A percentile compares a stretch with the other conserved stretches of the same genome.
Evolutionary conservation across 2,888 invertebrate genomes (phyloP).

Genomic region (Eupithecia abbreviata): DNA sequence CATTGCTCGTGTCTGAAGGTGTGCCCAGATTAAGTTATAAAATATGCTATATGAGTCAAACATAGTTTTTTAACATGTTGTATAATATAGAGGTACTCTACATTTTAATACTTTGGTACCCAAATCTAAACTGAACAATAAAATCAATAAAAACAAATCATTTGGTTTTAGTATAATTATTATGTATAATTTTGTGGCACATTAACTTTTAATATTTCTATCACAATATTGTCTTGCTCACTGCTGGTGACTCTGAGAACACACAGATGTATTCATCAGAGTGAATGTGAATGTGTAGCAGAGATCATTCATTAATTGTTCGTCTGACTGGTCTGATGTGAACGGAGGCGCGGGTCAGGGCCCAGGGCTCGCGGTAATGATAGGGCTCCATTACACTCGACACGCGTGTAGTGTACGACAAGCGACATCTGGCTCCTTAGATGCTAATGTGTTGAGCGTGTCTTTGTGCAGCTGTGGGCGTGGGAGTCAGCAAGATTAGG

Average conservation of each 20-base stretch:
- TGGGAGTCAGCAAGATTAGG: not conserved
- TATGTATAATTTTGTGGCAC: not conserved
- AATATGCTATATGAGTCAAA: no score
- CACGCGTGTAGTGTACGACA: not conserved
- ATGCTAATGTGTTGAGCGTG: not conserved
- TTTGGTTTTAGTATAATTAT: not conserved
- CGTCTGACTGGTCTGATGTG: not conserved
- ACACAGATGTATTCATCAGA: not conserved
- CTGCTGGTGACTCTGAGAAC: not conserved
- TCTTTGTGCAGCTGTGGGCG: not conserved
- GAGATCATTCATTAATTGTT: not conserved
- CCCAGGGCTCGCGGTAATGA: not conserved
- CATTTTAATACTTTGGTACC: no score
- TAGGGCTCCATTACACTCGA: conserved; percentile 4
- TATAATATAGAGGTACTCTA: no score
- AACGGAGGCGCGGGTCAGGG: not conserved
- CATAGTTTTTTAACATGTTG: no score
- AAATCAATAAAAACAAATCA: no score
- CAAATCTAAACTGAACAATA: no score
- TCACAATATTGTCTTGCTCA: not conserved
- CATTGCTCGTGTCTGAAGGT: no score
- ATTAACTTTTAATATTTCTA: not conserved
- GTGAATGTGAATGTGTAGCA: not conserved
- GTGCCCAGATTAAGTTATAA: no score
- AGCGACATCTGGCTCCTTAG: not conserved